These are phyloP conservation scores for Amphipyra tragopoginis DNA, from an alignment of 2,888 invertebrate species.

Conservation along the genomic window DNA sequence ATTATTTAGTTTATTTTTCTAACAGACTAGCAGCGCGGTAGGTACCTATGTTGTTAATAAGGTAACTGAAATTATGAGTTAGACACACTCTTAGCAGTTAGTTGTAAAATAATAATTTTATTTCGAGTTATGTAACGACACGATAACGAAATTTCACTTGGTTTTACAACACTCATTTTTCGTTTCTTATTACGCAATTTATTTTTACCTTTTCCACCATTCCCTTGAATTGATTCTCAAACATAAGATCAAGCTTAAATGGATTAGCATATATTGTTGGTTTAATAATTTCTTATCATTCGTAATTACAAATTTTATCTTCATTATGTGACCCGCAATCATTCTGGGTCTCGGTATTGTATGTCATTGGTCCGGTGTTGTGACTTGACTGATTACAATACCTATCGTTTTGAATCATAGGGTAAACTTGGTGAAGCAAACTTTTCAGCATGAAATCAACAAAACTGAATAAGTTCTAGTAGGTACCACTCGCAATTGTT, in stretches of 20 bases:
- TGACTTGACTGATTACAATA: slow-evolving; percentile 62
- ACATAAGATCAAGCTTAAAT: slow-evolving; percentile 47
- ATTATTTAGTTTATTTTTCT: not conserved
- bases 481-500: slow-evolving; percentile 12
- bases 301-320: slow-evolving; percentile 75
- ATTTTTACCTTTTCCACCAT: slow-evolving; percentile 12
- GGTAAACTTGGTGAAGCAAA: slow-evolving; percentile 29
- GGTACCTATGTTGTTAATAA: not conserved
- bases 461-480: slow-evolving; percentile 22
- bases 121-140: slow-evolving; percentile 39
- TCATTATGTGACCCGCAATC: slow-evolving; percentile 74
- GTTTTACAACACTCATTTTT: slow-evolving; percentile 32
- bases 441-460: slow-evolving; percentile 40
- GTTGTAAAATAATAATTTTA: slow-evolving; percentile 29
- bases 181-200: slow-evolving; percentile 34
- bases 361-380: slow-evolving; percentile 71
- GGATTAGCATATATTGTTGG: slow-evolving; percentile 65
- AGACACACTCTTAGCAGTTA: slow-evolving; percentile 19
- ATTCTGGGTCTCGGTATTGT: slow-evolving; percentile 74
- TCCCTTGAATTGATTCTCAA: slow-evolving; percentile 13
- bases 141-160: slow-evolving; percentile 43
- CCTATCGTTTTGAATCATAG: slow-evolving; percentile 46
- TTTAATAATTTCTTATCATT: slow-evolving; percentile 71
- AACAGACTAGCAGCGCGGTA: not conserved
- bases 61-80: slow-evolving; percentile 10